Evolutionary conservation across 2,113 vertebrate species (phyloP).

Genomic region (Theristicus caerulescens): DNA sequence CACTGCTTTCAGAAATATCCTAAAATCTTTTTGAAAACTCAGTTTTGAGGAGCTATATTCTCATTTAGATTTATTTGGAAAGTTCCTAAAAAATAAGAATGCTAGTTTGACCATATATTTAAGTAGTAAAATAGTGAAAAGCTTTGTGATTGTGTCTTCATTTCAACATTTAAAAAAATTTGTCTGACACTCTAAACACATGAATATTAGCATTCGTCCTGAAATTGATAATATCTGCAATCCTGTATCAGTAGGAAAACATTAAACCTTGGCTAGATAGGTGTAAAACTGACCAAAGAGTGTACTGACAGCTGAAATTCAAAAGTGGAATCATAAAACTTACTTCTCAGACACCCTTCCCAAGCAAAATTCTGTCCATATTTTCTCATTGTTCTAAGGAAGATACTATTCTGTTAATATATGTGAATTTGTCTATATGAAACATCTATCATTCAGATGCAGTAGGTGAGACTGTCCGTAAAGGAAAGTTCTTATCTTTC

Average conservation of each 20-base stretch:
- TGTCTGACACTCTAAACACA: neutral
- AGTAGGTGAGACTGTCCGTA: neutral
- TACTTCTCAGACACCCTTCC: neutral
- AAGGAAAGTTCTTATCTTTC: neutral
- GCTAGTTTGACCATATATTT: neutral
- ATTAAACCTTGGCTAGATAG: neutral
- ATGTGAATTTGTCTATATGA: neutral
- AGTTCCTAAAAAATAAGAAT: neutral
- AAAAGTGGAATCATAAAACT: neutral
- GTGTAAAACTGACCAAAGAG: neutral
- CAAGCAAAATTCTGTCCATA: neutral
- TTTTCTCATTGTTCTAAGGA: neutral
- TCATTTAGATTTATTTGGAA: neutral
- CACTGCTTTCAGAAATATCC: neutral
- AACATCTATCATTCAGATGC: neutral
- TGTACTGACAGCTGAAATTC: neutral
- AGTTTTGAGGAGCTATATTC: neutral
- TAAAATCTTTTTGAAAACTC: neutral
- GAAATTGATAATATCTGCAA: neutral
- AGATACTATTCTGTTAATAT: neutral
- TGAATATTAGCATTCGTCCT: neutral
- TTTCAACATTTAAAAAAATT: neutral
- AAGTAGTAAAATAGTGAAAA: neutral
- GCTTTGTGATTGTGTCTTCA: neutral
- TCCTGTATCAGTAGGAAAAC: neutral